Evolutionary conservation across 1,140 invertebrate species (phyloP).

Genomic region (Drosophila funebris): DNA sequence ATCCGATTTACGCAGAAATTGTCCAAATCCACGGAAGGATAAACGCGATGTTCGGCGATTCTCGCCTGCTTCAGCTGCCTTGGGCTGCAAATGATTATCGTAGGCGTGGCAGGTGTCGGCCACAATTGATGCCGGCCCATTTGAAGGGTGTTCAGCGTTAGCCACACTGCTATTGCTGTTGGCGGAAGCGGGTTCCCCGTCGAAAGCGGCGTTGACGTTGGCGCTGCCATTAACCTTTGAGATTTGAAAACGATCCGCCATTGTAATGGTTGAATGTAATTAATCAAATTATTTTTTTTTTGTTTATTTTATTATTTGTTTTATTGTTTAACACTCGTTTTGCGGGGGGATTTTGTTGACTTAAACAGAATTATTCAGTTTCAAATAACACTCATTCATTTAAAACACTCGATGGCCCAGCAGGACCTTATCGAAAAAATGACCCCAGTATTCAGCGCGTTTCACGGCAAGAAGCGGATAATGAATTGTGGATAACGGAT

Average conservation of each 20-base stretch:
- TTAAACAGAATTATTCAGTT: neutral
- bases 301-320: constrained; percentile 6
- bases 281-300: constrained; percentile 8
- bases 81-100: constrained; percentile 68
- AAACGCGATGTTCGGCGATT: constrained; percentile 62
- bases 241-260: constrained; percentile 76
- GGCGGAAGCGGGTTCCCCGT: constrained; percentile 35
- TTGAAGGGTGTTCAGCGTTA: constrained; percentile 18
- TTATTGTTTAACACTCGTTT: constrained; percentile 14
- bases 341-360: neutral
- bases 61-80: constrained; percentile 46
- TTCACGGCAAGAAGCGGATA: neutral
- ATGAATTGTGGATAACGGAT: neutral
- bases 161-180: constrained; percentile 11
- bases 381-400: neutral
- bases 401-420: constrained; percentile 1
- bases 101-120: constrained; percentile 26
- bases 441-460: neutral
- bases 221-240: constrained; percentile 71
- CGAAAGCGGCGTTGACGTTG: constrained; percentile 58
- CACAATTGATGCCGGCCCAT: constrained; percentile 23
- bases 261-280: constrained; percentile 8
- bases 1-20: constrained; percentile 72
- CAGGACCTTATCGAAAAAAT: constrained; percentile 4
- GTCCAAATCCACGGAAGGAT: constrained; percentile 74